phyloP scores from a whole-genome alignment of 1,140 invertebrate species.

The Pentalonia nigronervosa region DNA sequence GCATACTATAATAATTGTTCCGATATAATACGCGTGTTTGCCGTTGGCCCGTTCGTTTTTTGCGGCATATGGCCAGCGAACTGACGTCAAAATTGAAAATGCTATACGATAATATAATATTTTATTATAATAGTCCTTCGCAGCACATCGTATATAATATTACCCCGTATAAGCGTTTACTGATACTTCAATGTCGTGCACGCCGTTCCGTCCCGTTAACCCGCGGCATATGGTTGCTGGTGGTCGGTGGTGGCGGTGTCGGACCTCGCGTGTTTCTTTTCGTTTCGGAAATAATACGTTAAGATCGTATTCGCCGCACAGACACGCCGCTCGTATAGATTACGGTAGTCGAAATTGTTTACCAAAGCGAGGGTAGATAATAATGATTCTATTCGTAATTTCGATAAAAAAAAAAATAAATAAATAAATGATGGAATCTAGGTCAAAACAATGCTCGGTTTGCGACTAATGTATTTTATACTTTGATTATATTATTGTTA shows the following conservation, averaged over 20 bases:
- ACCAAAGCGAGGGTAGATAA: neutral
- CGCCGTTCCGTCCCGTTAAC: neutral
- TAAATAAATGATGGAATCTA: neutral
- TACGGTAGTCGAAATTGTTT: conserved; percentile 9
- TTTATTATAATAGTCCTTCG: neutral
- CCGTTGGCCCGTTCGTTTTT: neutral
- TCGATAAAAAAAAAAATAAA: conserved; percentile 9
- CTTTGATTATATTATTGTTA: neutral
- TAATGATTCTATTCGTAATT: neutral
- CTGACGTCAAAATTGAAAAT: neutral
- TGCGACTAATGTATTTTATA: neutral
- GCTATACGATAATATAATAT: neutral
- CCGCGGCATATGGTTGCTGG: neutral
- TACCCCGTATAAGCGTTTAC: neutral
- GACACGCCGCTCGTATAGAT: neutral
- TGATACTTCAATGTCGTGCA: neutral
- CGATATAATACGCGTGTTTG: neutral
- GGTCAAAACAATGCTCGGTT: neutral
- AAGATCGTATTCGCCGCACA: neutral
- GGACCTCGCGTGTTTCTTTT: neutral
- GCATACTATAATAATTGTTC: neutral
- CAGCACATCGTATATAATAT: neutral
- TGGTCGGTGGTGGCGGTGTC: neutral
- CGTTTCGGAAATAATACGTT: neutral
- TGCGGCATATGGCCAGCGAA: conserved; percentile 3